A percentile compares a stretch with the other conserved stretches of the same genome.
Evolutionary conservation across 1,140 invertebrate species (phyloP).

Genomic region (Bradysia coprophila): DNA sequence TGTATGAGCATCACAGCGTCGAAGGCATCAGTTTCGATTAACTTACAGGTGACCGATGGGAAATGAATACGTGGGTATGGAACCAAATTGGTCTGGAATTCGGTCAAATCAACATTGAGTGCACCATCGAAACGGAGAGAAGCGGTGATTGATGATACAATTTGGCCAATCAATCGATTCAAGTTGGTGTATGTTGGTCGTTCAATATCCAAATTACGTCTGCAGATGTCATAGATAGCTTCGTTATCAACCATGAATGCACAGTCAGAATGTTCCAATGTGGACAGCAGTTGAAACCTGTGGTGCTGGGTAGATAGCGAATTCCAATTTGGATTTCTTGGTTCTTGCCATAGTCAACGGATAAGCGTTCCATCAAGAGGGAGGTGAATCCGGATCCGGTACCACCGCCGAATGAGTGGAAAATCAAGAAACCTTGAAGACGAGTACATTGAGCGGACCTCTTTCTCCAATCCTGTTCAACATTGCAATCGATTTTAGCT

Average conservation of each 20-base stretch:
- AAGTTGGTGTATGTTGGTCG: conserved; percentile 55
- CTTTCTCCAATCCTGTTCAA: too few relatives aligned
- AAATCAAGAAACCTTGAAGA: conserved; percentile 58
- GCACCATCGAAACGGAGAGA: conserved; percentile 71
- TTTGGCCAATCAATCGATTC: conserved; percentile 59
- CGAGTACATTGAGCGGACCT: conserved; percentile 38
- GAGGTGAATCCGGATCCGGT: conserved; percentile 68
- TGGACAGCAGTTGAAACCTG: conserved; percentile 54
- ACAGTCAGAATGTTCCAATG: conserved; percentile 55
- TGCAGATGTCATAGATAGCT: conserved; percentile 74
- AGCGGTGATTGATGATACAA: conserved; percentile 64
- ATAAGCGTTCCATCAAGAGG: conserved; percentile 56
- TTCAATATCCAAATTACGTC: conserved; percentile 64
- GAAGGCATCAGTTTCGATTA: too few relatives aligned
- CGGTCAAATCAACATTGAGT: conserved; percentile 72
- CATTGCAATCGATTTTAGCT: too few relatives aligned
- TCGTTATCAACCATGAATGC: conserved; percentile 67
- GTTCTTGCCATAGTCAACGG: conserved; percentile 57
- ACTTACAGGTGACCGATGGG: conserved; percentile 58
- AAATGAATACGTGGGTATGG: too few relatives aligned
- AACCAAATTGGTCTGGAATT: conserved; percentile 73
- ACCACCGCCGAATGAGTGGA: conserved; percentile 64
- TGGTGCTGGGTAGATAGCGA: conserved; percentile 68
- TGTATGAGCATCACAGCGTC: too few relatives aligned
- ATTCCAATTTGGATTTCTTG: conserved; percentile 65